phyloP scores from a whole-genome alignment of 2,113 vertebrate species.

The Corythornis cristatus region DNA sequence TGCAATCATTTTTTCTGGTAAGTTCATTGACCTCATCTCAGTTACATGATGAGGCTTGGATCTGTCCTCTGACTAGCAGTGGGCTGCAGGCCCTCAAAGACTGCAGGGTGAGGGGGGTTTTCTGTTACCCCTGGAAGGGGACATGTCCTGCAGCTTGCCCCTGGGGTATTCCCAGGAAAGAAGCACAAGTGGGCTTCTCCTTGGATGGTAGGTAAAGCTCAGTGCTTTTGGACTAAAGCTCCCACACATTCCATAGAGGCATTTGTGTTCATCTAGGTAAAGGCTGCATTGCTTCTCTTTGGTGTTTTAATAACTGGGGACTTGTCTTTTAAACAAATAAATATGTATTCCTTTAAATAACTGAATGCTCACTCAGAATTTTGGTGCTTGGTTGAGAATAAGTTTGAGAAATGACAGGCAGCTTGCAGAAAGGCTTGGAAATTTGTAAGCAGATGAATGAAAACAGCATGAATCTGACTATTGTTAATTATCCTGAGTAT shows the following conservation, averaged over 20 bases:
- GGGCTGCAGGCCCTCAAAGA: not conserved
- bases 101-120: not conserved
- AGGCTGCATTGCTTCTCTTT: not conserved
- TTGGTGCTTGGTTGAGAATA: not conserved
- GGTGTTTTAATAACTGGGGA: not conserved
- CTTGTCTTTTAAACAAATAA: not conserved
- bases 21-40: slow-evolving; percentile 13
- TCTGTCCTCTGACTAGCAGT: not conserved
- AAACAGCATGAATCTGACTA: not conserved
- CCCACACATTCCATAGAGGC: not conserved
- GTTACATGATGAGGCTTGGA: not conserved
- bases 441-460: not conserved
- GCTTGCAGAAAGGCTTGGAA: not conserved
- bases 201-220: not conserved
- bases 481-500: not conserved
- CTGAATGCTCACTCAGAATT: not conserved
- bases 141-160: not conserved
- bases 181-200: not conserved
- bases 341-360: not conserved
- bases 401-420: not conserved
- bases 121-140: not conserved
- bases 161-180: not conserved
- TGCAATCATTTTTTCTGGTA: not conserved
- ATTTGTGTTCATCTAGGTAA: not conserved
- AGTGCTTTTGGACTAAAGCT: not conserved